phyloP scores from a whole-genome alignment of 2,797 vertebrate species.

The Ctenosaura bakeri region DNA sequence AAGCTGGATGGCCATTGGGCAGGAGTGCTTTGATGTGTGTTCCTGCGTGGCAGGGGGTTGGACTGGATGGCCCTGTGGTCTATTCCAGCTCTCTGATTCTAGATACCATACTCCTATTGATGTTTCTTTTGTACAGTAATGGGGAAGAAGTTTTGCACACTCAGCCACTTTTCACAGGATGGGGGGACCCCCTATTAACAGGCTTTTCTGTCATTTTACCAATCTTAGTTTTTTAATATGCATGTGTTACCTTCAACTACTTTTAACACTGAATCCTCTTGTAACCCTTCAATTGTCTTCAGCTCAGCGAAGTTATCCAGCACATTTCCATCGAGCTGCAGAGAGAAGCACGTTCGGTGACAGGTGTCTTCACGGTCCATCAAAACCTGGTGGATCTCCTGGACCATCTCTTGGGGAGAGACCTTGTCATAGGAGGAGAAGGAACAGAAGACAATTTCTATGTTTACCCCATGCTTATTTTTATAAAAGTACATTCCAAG shows the following conservation, averaged over 20 bases:
- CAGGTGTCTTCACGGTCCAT: conserved; percentile 99
- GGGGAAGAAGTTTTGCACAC: not conserved
- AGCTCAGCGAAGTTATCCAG: conserved; percentile 98
- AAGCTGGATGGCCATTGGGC: no score
- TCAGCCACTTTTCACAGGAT: no score
- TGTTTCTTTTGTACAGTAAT: no score
- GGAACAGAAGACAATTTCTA: not conserved
- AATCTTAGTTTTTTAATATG: no score
- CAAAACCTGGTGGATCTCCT: conserved; percentile 98
- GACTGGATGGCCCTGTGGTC: no score
- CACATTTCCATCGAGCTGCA: conserved; percentile 97
- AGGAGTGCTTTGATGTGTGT: no score
- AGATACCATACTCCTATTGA: no score
- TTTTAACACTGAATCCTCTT: conserved; percentile 94
- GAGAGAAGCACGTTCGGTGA: conserved; percentile 97
- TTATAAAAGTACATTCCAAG: not conserved
- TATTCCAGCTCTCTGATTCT: no score
- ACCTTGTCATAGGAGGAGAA: conserved; percentile 81
- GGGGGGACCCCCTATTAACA: not conserved
- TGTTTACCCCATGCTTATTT: conserved; percentile 7
- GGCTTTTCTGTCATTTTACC: not conserved
- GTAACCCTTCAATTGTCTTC: conserved; percentile 96
- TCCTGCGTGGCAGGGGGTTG: no score
- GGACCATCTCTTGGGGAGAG: conserved; percentile 99
- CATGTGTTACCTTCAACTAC: conserved; percentile 93